A percentile compares a stretch with the other conserved stretches of the same genome.
phyloP scores from a whole-genome alignment of 2,888 invertebrate genomes.

The Drosophila limbata region DNA sequence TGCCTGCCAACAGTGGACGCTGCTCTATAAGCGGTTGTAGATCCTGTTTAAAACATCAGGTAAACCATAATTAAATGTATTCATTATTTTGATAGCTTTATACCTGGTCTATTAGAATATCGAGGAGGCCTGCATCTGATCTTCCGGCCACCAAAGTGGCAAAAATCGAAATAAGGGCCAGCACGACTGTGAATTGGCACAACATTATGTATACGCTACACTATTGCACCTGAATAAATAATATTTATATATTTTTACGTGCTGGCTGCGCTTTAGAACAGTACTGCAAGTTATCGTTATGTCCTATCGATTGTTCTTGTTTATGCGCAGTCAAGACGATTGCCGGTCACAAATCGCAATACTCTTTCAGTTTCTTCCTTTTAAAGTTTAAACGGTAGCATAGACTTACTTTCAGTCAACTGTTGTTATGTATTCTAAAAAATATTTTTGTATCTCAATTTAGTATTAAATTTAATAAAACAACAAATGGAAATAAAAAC shows the following conservation, averaged over 20 bases:
- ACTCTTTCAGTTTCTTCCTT: not conserved
- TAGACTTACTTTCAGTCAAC: not conserved
- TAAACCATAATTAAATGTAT: not conserved
- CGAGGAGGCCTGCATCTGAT: conserved; percentile 65
- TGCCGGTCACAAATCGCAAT: conserved; percentile 29
- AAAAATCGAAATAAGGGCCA: conserved; percentile 47
- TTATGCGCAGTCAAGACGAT: conserved; percentile 22
- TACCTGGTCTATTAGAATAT: conserved; percentile 57
- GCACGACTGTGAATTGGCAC: conserved; percentile 41
- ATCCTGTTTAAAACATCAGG: conserved; percentile 49
- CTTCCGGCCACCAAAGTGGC: conserved; percentile 39
- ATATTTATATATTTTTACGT: conserved; percentile 48
- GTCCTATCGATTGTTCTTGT: conserved; percentile 40
- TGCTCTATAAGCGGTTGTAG: conserved; percentile 73
- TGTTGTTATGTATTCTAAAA: no score
- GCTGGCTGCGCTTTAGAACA: conserved; percentile 59
- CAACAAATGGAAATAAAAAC: no score
- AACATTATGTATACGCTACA: conserved; percentile 40
- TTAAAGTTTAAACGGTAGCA: no score
- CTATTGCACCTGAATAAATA: conserved; percentile 52
- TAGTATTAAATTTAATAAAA: no score
- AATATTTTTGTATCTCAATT: no score
- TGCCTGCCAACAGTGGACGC: conserved; percentile 89
- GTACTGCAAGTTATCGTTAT: conserved; percentile 44
- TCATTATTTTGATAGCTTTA: conserved; percentile 26